These are phyloP conservation scores for Microchrysa polita DNA, from an alignment of 2,888 invertebrate genomes.

Conservation along the genomic window DNA sequence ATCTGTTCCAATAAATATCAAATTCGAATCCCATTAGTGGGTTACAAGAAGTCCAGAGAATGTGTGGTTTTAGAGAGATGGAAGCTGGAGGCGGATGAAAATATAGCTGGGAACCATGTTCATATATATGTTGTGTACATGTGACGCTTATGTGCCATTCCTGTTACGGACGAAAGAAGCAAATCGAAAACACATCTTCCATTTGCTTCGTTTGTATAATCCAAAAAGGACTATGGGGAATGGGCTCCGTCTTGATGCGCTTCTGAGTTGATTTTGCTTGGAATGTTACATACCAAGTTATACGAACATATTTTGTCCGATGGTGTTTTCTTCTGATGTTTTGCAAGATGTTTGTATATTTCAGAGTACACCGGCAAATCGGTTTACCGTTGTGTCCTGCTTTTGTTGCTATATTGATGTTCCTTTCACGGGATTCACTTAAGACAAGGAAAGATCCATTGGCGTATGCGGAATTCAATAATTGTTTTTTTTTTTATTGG, in stretches of 20 bases:
- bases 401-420: too few species aligned
- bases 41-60: constrained; percentile 6
- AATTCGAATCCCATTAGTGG: constrained; percentile 50
- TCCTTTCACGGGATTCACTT: too few species aligned
- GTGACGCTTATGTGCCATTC: neutral
- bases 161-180: neutral
- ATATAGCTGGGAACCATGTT: neutral
- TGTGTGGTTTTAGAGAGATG: neutral
- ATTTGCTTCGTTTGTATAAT: too few species aligned
- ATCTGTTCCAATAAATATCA: constrained; percentile 50
- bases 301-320: neutral
- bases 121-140: neutral
- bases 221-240: too few species aligned
- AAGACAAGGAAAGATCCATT: too few species aligned
- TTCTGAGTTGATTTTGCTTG: too few species aligned
- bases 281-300: too few species aligned
- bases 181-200: neutral
- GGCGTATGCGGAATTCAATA: too few species aligned
- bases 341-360: neutral
- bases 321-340: neutral
- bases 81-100: neutral
- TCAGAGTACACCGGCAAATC: neutral
- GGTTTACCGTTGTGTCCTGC: neutral
- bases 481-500: too few species aligned
- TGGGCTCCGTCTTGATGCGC: too few species aligned